phyloP scores from a whole-genome alignment of 2,888 invertebrate species.

The Leptinotarsa peninsularis region DNA sequence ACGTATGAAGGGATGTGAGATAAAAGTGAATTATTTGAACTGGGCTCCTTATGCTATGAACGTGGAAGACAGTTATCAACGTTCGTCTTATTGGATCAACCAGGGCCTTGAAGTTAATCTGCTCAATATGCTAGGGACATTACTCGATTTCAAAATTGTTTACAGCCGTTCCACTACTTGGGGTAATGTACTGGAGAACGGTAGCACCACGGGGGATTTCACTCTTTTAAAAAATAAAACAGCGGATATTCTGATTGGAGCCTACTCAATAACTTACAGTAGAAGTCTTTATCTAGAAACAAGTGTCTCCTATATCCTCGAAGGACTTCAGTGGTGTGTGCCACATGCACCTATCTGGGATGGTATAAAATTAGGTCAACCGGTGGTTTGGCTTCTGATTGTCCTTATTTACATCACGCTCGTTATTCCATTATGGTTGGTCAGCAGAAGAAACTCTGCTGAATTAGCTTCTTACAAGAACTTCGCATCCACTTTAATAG shows the following conservation, averaged over 20 bases:
- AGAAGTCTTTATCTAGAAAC: not conserved
- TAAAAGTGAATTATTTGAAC: not conserved
- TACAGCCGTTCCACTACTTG: not conserved
- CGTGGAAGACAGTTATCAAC: not conserved
- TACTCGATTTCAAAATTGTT: not conserved
- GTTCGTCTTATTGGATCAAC: not conserved
- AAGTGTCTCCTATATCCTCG: not conserved
- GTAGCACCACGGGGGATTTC: not conserved
- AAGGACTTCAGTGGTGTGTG: not conserved
- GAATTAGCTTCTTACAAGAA: not conserved
- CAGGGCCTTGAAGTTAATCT: not conserved
- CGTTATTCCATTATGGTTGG: not conserved
- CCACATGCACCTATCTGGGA: not conserved
- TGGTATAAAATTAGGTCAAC: not conserved
- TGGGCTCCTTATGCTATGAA: not conserved
- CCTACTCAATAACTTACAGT: not conserved
- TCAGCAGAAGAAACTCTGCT: not conserved
- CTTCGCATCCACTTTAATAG: not conserved
- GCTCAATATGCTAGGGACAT: not conserved
- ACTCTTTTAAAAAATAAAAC: not conserved
- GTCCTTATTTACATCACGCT: not conserved
- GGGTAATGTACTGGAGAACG: not conserved
- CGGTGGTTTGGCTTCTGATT: not conserved
- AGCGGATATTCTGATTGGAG: not conserved
- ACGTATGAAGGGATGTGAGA: not conserved